phyloP scores from a whole-genome alignment of 2,113 vertebrate species.

The Heptranchias perlo region DNA sequence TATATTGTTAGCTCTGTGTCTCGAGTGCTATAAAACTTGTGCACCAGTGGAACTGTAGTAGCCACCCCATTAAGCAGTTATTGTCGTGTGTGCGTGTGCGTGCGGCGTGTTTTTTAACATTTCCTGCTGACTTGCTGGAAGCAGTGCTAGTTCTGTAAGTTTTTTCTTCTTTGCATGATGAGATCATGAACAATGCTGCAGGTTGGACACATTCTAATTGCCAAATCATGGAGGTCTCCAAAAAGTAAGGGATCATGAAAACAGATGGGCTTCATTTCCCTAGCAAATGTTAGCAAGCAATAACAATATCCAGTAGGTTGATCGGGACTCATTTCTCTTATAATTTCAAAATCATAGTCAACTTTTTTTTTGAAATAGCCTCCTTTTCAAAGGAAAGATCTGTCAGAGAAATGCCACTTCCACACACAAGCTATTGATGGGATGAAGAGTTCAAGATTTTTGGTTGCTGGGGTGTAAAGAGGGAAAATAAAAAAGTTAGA shows the following conservation, averaged over 20 bases:
- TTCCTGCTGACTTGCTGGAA: background rate
- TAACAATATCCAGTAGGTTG: background rate
- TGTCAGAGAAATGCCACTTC: background rate
- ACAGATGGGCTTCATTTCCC: background rate
- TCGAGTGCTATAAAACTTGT: background rate
- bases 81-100: background rate
- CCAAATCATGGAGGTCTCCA: background rate
- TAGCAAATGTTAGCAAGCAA: background rate
- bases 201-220: constrained; percentile 7
- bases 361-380: too few species aligned
- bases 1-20: background rate
- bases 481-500: background rate
- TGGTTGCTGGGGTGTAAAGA: background rate
- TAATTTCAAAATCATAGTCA: background rate
- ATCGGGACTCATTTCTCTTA: background rate
- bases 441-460: background rate
- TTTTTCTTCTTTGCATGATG: background rate
- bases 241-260: constrained; percentile 6
- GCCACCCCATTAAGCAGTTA: constrained; percentile 4
- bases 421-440: background rate
- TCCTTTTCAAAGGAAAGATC: too few species aligned
- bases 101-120: background rate
- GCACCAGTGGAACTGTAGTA: background rate
- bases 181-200: constrained; percentile 2
- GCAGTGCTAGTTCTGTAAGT: background rate